Evolutionary conservation across 2,113 vertebrate genomes (phyloP), one percentile per base, ranked within the genome.

Genomic region (Hemibagrus wyckioides): DNA sequence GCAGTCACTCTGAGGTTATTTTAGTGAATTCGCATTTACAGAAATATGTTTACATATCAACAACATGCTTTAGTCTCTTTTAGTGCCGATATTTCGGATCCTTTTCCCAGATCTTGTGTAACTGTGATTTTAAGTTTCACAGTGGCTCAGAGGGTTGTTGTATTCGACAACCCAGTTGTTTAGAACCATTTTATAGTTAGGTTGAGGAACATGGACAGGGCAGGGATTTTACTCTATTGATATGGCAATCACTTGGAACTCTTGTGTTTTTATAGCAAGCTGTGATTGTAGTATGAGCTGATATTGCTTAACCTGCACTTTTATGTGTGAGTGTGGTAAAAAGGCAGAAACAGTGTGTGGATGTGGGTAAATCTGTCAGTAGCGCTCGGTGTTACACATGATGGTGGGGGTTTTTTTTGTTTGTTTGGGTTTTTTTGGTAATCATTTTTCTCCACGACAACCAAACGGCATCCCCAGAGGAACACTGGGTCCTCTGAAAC

Each of bases 321-420:
- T 96, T 93, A 91, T 92, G 92, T 56, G 91, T 92, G 93, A 92
- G 94, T 94, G 92, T 92, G 88, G 82, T 91, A 89, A 88, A 89
- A 80, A 90, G 86, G 84, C 83, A 73, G 92, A 90, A 91, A 88
- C 92, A 87, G 86, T 91, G 90, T 92, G 93, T 93, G 93, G 92
- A 84, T 91, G 93, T 90, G 93, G 92, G 94, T 95, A 95, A 96
- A 94, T 94, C 96, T 95, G 95, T 92, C 92, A 88, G 93, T 89
- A 88, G 91, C 91, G 92, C 87, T 89, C 52, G 1, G 87, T 93
- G 92, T 88, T 92, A 89, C 90, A 86, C 19, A 81, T 59, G 88
- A 90, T 91, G 85, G 86, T 84, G 0, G 21, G 57, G 57, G 23
- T 0, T 88, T 92, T 89, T 88, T 87, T 85, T 88, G n/a, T 86